Evolutionary conservation across 2,797 vertebrate species (phyloP), one percentile per base, ranked within the genome.

Genomic region (Smutsia temminckii): DNA sequence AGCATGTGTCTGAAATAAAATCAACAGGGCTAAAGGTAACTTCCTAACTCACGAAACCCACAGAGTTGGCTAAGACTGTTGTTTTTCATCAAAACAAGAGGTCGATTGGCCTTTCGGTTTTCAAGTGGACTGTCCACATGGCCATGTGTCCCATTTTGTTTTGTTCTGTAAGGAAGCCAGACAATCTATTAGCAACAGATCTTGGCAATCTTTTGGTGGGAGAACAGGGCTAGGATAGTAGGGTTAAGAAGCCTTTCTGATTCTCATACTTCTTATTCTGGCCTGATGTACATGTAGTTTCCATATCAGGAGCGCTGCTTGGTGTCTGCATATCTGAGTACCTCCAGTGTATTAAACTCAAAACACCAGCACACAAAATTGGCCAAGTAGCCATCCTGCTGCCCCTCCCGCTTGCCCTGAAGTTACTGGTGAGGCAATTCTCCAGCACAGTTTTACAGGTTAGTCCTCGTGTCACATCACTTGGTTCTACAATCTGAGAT

Each of bases 181-280:
- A 85, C 96, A 97, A 97, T 97, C 96, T 97, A 95, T 95, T 94
- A 95, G 63, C 94, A 97, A 79, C 93, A 96, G 96, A 92, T 98
- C 94, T 94, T 97, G 94, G 72, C 85, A 89, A 81, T 92, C 81
- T 95, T 98, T 95, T 57, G 63, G 71, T 91, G 89, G 81, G 94
- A 97, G 92, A 95, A 93, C n/a, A 90, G 93, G 71, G 89, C 72
- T 80, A 94, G 96, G 94, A 98, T 11, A 46, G 46, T 46, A 46
- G 46, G 46, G 46, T 97, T 97, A 98, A 94, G 94, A 96, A 98
- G 40, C 87, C 72, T 37, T 83, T 95, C 94, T 80, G 92, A 96
- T 96, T 96, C 74, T 74, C 87, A 17, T 55, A 78, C 68, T 97
- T 92, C 74, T 96, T 90, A 83, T 95, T 97, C 89, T 97, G 94